Evolutionary conservation across 2,888 invertebrate species (phyloP), one percentile per base, ranked within the genome.

Genomic region (Rotaria macrura): DNA sequence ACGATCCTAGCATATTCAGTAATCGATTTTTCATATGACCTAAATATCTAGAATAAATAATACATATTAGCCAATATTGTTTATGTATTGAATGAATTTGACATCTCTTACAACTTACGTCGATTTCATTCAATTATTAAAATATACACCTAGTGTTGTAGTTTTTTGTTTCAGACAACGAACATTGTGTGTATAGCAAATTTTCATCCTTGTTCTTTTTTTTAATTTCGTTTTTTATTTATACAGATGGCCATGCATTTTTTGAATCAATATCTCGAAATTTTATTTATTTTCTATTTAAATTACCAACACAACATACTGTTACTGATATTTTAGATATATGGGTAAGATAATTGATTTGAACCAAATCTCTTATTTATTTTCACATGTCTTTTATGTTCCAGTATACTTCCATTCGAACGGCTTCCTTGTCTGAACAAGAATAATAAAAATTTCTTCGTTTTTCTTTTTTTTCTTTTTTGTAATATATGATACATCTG

Each of bases 281-380:
- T n/a, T 79, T 79, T 79, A 43, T 79, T n/a, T 79, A 79, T 79
- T 79, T 79, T 79, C n/a, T 79, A 79, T 79, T 79, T n/a, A 79
- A 79, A 79, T n/a, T 79, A 79, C 79, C 79, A n/a, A 43, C 79
- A 7, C 79, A 79, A 43, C 79, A 79, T 43, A 79, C 79, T 25
- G 43, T 79, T 5, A 79, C 79, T 43, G 79, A 79, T 79, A 43
- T 79, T 79, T 43, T 79, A 43, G 79, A 79, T 43, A 79, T 79
- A 43, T 79, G 79, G 79, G 79, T 79, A 79, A 43, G 43, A 43
- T 43, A 4, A 14, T 7, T 20, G 1, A 34, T n/a, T 57, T n/a
- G n/a, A 29, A 6, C 47, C 9, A 52, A 52, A 52, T 52, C 14
- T 6, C 23, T 1, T 23, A 38, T 20, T 38, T 23, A 29, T 9